Conservation (phyloP, 2,113 vertebrate species). For the Crocuta crocuta region DNA sequence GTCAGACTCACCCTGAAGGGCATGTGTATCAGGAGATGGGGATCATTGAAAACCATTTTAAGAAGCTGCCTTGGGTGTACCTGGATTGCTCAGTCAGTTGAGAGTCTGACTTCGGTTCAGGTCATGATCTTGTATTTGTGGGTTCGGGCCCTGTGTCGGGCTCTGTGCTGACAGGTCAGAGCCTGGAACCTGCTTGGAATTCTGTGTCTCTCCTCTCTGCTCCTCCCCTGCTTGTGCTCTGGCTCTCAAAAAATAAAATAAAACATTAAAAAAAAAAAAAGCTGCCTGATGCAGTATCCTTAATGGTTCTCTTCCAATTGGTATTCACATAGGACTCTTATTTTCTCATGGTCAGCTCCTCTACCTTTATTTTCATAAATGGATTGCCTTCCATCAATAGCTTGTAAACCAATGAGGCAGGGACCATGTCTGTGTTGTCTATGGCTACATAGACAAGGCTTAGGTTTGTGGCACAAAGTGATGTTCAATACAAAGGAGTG, state of each 20-base stretch:
- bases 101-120: too few relatives aligned
- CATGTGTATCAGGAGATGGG: background rate
- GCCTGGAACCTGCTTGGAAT: too few relatives aligned
- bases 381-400: background rate
- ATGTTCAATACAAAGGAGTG: background rate
- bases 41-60: background rate
- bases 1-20: background rate
- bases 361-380: background rate
- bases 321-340: background rate
- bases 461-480: background rate
- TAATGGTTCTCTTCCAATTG: background rate
- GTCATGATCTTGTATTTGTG: too few relatives aligned
- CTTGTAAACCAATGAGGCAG: background rate
- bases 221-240: too few relatives aligned
- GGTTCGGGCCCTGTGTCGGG: too few relatives aligned
- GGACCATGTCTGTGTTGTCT: background rate
- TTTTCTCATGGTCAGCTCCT: background rate
- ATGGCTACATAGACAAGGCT: background rate
- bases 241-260: too few relatives aligned
- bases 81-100: too few relatives aligned
- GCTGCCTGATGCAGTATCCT: background rate
- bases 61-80: background rate
- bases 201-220: too few relatives aligned
- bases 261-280: background rate
- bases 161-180: too few relatives aligned